phyloP scores from a whole-genome alignment of 2,888 invertebrate genomes.

The Leptinotarsa peninsularis region DNA sequence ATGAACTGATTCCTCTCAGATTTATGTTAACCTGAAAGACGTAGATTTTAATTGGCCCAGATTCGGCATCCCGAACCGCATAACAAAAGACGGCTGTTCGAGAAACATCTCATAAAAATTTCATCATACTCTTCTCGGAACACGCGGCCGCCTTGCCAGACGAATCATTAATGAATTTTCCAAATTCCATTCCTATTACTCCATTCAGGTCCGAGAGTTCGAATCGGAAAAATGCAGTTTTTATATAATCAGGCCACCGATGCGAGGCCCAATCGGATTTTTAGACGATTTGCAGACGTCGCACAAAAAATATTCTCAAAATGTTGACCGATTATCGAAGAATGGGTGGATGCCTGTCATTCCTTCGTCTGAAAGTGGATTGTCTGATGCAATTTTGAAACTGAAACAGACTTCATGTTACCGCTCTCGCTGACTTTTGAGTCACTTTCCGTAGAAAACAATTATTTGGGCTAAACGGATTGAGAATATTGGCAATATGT shows the following conservation, averaged over 20 bases:
- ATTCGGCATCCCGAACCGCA: conserved; percentile 11
- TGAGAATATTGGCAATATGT: no score
- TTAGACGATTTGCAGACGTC: conserved; percentile 21
- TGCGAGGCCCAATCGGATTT: conserved; percentile 6
- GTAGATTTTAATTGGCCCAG: conserved; percentile 10
- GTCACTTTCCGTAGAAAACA: background rate
- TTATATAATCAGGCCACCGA: conserved; percentile 18
- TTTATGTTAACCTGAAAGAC: background rate
- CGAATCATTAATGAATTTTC: conserved; percentile 40
- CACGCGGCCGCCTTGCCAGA: conserved; percentile 24
- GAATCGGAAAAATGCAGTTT: conserved; percentile 13
- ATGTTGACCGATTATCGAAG: conserved; percentile 17
- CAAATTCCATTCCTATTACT: conserved; percentile 37
- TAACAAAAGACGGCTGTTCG: conserved; percentile 5
- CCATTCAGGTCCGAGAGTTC: conserved; percentile 24
- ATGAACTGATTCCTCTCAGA: background rate
- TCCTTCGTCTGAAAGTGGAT: background rate
- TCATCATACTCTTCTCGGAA: conserved; percentile 38
- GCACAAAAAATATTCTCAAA: conserved; percentile 7
- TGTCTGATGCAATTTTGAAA: conserved; percentile 1
- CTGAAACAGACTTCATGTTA: background rate
- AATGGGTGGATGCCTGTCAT: conserved; percentile 3
- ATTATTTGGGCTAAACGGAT: no score
- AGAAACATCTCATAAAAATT: conserved; percentile 26
- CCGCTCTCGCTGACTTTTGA: background rate